phyloP scores from a whole-genome alignment of 2,113 vertebrate genomes.

The Triplophysa siluroides region DNA sequence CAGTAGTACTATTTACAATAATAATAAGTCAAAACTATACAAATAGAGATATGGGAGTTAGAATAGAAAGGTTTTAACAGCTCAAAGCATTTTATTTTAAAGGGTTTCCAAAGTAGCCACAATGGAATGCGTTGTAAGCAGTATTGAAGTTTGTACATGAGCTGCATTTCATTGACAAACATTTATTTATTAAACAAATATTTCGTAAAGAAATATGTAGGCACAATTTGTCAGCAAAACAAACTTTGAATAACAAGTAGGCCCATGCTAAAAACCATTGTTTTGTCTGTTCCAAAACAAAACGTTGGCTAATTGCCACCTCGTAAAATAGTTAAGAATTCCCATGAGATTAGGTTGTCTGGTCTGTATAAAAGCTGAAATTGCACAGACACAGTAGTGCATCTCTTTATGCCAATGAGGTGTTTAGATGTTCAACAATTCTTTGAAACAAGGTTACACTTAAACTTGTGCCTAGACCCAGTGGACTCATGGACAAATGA shows the following conservation, averaged over 20 bases:
- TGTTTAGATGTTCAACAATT: not conserved
- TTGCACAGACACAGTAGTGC: not conserved
- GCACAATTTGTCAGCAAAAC: too few species aligned
- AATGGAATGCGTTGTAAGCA: not conserved
- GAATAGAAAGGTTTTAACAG: too few species aligned
- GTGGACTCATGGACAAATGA: conserved; percentile 14
- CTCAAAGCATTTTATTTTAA: too few species aligned
- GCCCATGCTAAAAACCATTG: too few species aligned
- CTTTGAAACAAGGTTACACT: not conserved
- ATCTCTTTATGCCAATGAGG: not conserved
- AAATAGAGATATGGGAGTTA: not conserved
- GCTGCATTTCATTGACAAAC: too few species aligned
- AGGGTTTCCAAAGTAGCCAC: too few species aligned
- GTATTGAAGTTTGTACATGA: not conserved
- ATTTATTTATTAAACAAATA: too few species aligned
- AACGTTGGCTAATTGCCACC: too few species aligned
- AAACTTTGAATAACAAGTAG: too few species aligned
- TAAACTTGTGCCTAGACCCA: not conserved
- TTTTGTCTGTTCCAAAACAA: not conserved
- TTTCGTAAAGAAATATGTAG: too few species aligned
- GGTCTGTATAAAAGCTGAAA: not conserved
- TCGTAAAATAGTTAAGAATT: too few species aligned
- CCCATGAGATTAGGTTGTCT: not conserved
- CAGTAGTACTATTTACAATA: too few species aligned
- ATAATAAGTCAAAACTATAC: not conserved